Base-by-base conservation (phyloP, 1,140 invertebrate genomes). In the Rhizoglyphus robini region DNA sequence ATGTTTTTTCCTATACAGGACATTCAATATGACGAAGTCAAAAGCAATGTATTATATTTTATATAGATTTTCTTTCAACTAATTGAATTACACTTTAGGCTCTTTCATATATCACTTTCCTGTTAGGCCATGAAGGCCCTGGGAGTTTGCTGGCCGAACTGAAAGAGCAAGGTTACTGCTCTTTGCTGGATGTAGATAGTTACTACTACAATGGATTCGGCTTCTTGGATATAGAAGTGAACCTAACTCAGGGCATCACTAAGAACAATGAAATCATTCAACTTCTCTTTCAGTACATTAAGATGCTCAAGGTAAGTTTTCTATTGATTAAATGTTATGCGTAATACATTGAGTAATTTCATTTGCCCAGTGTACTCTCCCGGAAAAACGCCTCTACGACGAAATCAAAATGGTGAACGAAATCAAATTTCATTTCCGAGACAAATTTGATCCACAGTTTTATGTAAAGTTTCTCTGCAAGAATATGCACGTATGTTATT, bases 51-150 rank as follows among this genome's bases (percentile, higher is more conserved):
- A 41, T n/a, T 41, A 41, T 41, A 11, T 41, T 41, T 8, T 11
- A 41, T 41, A 41, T 41, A 41, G 36, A 41, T 41, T 8, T 41
- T 41, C 36, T 41, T 11, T 27, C 20, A 25, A 54, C n/a, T 25
- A 54, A 32, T 27, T 54, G 23, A 32, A 54, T 11, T 25, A 8
- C 51, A 27, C 8, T 32, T 25, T 25, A 54, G 90, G 90, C 93
- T 54, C 83, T 83, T 18, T 81, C 85, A 73, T 96, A 96, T 75
- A 75, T 97, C 61, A 86, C 88, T 18, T 89, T 97, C 78, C 79
- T 98, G 51, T 81, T 99, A 71, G 94, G 92, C 0, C 95, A 98
- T 75, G 94, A 98, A 80, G 92, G 94, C 4, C 83, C 88, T 48
- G 93, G 94, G 11, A 96, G 92, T 73, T 78, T 99, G 46, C 77